A percentile compares a stretch with the other conserved stretches of the same genome.
These are phyloP conservation scores for Pegoplata infirma DNA, from an alignment of 2,888 invertebrate species.

Conservation along the genomic window DNA sequence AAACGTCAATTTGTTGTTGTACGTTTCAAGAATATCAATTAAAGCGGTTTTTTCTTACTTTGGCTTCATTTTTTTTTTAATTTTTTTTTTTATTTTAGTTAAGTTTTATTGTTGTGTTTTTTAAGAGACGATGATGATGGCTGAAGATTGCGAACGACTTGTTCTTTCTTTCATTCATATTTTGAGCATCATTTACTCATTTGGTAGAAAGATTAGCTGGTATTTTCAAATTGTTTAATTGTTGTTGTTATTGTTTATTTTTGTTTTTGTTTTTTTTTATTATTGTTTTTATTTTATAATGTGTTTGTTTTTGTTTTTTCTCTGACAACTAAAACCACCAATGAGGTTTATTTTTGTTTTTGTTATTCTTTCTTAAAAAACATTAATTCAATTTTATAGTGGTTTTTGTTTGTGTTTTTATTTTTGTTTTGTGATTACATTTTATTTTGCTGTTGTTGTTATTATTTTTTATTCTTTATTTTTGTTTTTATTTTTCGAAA, in stretches of 20 bases:
- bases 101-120: too few species aligned
- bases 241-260: not conserved
- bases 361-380: not conserved
- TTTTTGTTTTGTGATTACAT: constrained; percentile 11
- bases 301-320: not conserved
- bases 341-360: not conserved
- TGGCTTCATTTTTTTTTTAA: not conserved
- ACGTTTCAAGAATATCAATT: constrained; percentile 51
- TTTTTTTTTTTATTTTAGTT: too few species aligned
- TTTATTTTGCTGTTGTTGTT: not conserved
- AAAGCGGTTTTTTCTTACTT: not conserved
- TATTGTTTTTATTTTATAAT: constrained; percentile 5
- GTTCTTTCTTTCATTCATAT: not conserved
- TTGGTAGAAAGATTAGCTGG: constrained; percentile 10
- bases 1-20: constrained; percentile 46
- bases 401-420: constrained; percentile 11
- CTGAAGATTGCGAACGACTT: not conserved
- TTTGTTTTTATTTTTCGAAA: constrained; percentile 9
- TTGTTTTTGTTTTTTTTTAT: constrained; percentile 10
- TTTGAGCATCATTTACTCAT: constrained; percentile 13
- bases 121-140: too few species aligned
- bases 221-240: not conserved
- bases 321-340: not conserved
- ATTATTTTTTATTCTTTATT: constrained; percentile 17
- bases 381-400: constrained; percentile 9